Evolutionary conservation across 1,140 invertebrate genomes (phyloP), one percentile per base, ranked within the genome.

Genomic region (Bradysia coprophila): DNA sequence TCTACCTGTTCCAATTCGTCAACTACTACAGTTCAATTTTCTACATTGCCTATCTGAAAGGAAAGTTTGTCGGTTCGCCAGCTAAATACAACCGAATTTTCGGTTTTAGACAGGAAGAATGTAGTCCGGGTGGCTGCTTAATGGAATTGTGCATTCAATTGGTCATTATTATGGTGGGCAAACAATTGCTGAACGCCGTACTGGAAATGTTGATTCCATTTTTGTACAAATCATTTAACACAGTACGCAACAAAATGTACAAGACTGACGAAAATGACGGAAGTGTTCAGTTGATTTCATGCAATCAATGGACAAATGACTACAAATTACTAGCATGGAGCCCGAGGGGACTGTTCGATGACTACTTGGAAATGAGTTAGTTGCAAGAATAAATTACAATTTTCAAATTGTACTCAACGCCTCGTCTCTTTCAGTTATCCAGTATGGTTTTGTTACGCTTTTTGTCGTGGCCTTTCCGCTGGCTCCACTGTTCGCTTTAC

Each of bases 11-110:
- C 54, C 81, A 88, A 60, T 89, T 89, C 60, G 75, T 88, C 48
- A 89, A 89, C 60, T 87, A 80, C 54, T 89, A 87, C 55, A 81
- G 81, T 2, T 84, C 81, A 32, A 76, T 87, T 43, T 82, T 89
- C 56, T 89, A 89, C 57, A 82, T 89, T 39, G 84, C 82, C 2
- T 89, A 88, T 54, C 72, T 86, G 47, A 87, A 87, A 59, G 81
- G 81, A 36, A 75, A 81, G 52, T 83, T 83, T 63, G 72, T 77
- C 22, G 81, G 82, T 5, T 81, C 78, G 60, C 80, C 81, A 18
- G 72, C 76, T 3, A 73, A 84, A 48, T 86, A 85, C 51, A 75
- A 73, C 47, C 68, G 67, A 38, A 72, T 86, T 40, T 69, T 84
- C 44, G 72, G 73, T 32, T 68, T 59, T n/a, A 53, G 56, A 10